These are phyloP conservation scores for Danio choprae DNA, from an alignment of 2,797 vertebrate species.

Conservation along the genomic window DNA sequence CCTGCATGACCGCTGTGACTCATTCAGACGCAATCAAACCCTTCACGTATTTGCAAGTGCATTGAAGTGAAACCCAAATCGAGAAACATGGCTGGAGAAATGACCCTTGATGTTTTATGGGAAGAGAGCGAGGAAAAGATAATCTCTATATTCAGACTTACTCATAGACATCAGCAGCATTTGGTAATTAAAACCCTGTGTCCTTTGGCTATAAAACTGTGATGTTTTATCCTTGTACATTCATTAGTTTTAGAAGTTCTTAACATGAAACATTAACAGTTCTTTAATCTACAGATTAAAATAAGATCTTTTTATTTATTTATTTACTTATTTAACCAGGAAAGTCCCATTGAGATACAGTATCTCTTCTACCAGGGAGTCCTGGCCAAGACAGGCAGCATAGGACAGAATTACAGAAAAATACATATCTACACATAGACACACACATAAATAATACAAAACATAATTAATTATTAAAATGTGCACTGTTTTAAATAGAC, in stretches of 20 bases:
- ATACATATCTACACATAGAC: no score
- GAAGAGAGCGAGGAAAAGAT: background rate
- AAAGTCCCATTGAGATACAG: no score
- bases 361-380: no score
- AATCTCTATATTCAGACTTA: background rate
- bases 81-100: slow-evolving; percentile 11
- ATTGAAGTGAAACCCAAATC: slow-evolving; percentile 27
- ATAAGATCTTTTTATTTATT: background rate
- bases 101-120: slow-evolving; percentile 26
- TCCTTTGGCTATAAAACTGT: background rate
- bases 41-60: slow-evolving; percentile 11
- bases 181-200: background rate
- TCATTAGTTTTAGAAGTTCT: background rate
- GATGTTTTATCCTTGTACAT: background rate
- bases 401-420: no score
- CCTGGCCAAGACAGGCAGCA: no score
- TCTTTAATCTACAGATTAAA: background rate
- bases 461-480: no score
- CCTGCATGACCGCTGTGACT: slow-evolving; percentile 5
- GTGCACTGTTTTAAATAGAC: no score
- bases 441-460: no score
- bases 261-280: background rate
- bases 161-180: background rate
- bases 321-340: no score
- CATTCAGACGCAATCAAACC: slow-evolving; percentile 46